Conservation (phyloP, 2,797 vertebrate species). For the Myotis findleyi region DNA sequence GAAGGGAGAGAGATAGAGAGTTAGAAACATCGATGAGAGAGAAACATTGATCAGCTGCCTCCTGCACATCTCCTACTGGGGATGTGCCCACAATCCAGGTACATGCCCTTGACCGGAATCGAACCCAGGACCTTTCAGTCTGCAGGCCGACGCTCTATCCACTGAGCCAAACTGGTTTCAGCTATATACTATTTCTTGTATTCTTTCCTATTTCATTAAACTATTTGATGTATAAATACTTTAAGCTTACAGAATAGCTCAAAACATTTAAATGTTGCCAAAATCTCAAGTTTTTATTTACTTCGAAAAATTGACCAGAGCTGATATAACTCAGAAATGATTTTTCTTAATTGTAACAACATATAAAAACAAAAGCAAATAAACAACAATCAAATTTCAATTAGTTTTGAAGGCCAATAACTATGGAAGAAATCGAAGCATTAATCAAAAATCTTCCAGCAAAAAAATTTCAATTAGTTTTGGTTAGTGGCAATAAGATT, state of each 20-base stretch:
- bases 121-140: too few relatives aligned
- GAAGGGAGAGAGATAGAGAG: too few relatives aligned
- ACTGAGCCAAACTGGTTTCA: too few relatives aligned
- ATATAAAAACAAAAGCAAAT: slow-evolving; percentile 53
- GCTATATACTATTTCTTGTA: not conserved
- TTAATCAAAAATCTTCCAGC: too few relatives aligned
- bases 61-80: too few relatives aligned
- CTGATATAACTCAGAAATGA: not conserved
- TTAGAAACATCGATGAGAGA: too few relatives aligned
- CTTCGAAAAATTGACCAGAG: slow-evolving; percentile 12
- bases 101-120: too few relatives aligned
- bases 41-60: too few relatives aligned
- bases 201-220: slow-evolving; percentile 12
- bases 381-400: not conserved
- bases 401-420: not conserved
- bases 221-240: not conserved
- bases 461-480: not conserved
- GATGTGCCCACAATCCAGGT: too few relatives aligned
- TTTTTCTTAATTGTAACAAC: slow-evolving; percentile 15
- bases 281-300: slow-evolving; percentile 31
- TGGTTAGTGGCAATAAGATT: not conserved
- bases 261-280: slow-evolving; percentile 13
- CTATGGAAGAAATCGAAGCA: too few relatives aligned
- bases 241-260: not conserved
- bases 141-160: rapidly evolving